Evolutionary conservation across 2,888 invertebrate species (phyloP).

Genomic region (Julus scanicus): DNA sequence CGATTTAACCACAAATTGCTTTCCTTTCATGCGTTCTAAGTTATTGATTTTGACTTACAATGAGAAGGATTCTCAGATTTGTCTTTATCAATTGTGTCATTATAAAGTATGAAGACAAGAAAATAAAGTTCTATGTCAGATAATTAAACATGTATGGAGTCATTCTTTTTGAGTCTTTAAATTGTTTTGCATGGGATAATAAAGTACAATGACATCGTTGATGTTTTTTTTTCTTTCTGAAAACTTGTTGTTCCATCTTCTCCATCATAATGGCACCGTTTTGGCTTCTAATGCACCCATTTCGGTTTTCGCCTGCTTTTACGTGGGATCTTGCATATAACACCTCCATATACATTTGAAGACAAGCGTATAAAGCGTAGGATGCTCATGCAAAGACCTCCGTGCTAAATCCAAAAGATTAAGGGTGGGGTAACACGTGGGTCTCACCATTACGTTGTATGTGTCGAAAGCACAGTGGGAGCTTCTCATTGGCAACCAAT

Average conservation of each 20-base stretch:
- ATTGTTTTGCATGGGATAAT: too few species aligned
- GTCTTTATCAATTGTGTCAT: too few species aligned
- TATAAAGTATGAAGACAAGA: too few species aligned
- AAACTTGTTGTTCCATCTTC: background rate
- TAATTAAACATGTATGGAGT: too few species aligned
- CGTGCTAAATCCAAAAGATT: background rate
- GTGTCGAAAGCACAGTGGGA: conserved; percentile 36
- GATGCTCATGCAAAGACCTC: background rate
- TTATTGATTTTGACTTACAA: too few species aligned
- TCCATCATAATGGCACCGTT: background rate
- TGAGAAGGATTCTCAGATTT: too few species aligned
- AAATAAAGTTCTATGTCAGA: too few species aligned
- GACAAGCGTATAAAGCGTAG: background rate
- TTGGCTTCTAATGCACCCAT: conserved; percentile 14
- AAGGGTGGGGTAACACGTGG: conserved; percentile 25
- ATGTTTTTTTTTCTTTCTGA: background rate
- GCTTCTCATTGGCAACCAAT: conserved; percentile 35
- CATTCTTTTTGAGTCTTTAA: too few species aligned
- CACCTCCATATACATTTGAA: background rate
- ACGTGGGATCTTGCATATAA: background rate
- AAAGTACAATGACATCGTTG: background rate
- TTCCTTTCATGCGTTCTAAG: too few species aligned
- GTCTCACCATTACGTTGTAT: background rate
- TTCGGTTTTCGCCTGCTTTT: background rate
- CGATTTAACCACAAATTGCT: too few species aligned